phyloP scores from a whole-genome alignment of 2,888 invertebrate species.

The Melanotus villosus region DNA sequence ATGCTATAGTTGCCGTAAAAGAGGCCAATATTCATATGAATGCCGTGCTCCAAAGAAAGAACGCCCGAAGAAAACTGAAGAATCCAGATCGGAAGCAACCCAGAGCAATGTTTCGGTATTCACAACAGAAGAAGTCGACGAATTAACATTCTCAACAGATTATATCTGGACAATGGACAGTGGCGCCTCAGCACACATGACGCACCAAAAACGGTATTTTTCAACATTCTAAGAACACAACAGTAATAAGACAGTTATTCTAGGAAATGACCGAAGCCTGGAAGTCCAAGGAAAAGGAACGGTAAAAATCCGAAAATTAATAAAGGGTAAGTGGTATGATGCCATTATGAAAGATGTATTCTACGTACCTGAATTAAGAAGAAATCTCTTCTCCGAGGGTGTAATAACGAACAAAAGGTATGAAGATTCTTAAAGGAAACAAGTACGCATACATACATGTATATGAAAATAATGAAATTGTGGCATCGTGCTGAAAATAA shows the following conservation, averaged over 20 bases:
- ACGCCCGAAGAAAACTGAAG: too few species aligned
- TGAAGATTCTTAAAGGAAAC: constrained; percentile 53
- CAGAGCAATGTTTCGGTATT: too few species aligned
- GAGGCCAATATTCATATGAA: constrained; percentile 39
- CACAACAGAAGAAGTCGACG: too few species aligned
- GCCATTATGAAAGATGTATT: constrained; percentile 51
- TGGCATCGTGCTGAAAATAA: constrained; percentile 48
- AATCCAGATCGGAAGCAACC: too few species aligned
- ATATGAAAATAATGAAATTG: constrained; percentile 34
- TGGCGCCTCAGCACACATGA: too few species aligned
- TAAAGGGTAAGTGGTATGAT: constrained; percentile 53
- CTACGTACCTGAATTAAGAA: constrained; percentile 58
- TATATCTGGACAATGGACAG: too few species aligned
- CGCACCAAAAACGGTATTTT: constrained; percentile 47
- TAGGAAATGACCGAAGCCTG: too few species aligned
- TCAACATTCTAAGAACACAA: too few species aligned
- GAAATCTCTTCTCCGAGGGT: too few species aligned
- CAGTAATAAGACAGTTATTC: too few species aligned
- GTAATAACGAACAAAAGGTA: constrained; percentile 53
- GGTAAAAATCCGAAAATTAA: constrained; percentile 49
- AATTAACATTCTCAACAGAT: constrained; percentile 42
- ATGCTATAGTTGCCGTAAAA: too few species aligned
- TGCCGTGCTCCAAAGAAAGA: too few species aligned
- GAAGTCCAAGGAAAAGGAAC: constrained; percentile 53
- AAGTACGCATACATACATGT: constrained; percentile 48